These are phyloP conservation scores for Tuta absoluta DNA, from an alignment of 2,888 invertebrate species.

Conservation along the genomic window DNA sequence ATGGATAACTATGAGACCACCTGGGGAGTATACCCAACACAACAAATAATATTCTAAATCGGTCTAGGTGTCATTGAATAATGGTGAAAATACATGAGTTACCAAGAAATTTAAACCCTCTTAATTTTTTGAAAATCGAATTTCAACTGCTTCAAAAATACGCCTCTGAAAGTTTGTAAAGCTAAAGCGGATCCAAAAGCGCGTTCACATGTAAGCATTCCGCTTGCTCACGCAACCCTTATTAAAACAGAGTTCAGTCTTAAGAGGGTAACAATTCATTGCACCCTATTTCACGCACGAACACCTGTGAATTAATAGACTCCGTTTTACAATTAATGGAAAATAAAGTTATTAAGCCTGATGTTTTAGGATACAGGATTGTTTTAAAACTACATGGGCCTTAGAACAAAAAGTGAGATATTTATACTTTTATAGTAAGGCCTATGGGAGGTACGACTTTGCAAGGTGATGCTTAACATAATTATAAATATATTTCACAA, in stretches of 20 bases:
- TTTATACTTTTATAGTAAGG: too few species aligned
- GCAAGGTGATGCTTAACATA: too few species aligned
- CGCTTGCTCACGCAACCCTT: slow-evolving; percentile 8
- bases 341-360: not conserved
- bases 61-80: too few species aligned
- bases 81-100: too few species aligned
- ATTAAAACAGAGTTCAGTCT: slow-evolving; percentile 8
- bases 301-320: not conserved
- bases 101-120: too few species aligned
- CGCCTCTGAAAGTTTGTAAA: not conserved
- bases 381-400: not conserved
- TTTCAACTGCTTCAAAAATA: not conserved
- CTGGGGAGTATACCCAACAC: too few species aligned
- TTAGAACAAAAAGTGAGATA: too few species aligned
- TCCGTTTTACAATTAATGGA: not conserved
- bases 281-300: slow-evolving; percentile 10
- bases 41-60: too few species aligned
- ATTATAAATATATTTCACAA: too few species aligned
- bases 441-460: too few species aligned
- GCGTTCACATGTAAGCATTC: slow-evolving; percentile 1
- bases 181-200: not conserved
- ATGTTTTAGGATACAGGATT: not conserved
- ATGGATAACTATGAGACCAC: too few species aligned
- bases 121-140: too few species aligned
- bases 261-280: slow-evolving; percentile 10